Evolutionary conservation across 2,113 vertebrate species (phyloP).

Genomic region (Stercorarius parasiticus): DNA sequence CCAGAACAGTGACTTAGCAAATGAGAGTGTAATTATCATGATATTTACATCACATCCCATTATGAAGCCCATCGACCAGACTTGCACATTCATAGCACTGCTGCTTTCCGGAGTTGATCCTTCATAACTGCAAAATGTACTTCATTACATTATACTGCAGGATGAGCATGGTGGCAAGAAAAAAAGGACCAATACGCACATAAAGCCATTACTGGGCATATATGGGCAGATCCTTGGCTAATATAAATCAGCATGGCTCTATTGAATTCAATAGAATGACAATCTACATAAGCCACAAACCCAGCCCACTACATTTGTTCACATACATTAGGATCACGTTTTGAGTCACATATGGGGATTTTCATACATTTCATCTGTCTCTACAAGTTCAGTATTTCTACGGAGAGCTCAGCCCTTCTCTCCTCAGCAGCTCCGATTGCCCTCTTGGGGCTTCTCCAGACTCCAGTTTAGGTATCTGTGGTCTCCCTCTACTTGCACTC

Average conservation of each 20-base stretch:
- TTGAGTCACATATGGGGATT: neutral
- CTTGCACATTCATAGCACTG: conserved; percentile 2
- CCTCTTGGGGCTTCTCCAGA: neutral
- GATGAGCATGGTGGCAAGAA: neutral
- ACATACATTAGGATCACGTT: rapidly evolving
- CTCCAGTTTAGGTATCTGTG: neutral
- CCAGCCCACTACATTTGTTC: neutral
- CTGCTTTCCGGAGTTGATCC: neutral
- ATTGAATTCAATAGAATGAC: neutral
- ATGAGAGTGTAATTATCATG: conserved; percentile 52
- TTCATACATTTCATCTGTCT: neutral
- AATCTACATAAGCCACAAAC: neutral
- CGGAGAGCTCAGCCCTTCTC: neutral
- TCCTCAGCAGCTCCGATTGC: neutral
- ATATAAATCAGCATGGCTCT: neutral
- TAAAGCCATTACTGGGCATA: neutral
- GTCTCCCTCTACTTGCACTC: neutral
- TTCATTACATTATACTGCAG: neutral
- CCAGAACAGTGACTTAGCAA: conserved; percentile 55
- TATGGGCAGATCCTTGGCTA: neutral
- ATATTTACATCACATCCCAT: conserved; percentile 57
- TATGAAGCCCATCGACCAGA: conserved; percentile 23
- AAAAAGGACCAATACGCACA: neutral
- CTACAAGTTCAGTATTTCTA: neutral
- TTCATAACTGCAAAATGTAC: neutral